Conservation (phyloP, 1,140 invertebrate species). For the Leptopilina boulardi region DNA sequence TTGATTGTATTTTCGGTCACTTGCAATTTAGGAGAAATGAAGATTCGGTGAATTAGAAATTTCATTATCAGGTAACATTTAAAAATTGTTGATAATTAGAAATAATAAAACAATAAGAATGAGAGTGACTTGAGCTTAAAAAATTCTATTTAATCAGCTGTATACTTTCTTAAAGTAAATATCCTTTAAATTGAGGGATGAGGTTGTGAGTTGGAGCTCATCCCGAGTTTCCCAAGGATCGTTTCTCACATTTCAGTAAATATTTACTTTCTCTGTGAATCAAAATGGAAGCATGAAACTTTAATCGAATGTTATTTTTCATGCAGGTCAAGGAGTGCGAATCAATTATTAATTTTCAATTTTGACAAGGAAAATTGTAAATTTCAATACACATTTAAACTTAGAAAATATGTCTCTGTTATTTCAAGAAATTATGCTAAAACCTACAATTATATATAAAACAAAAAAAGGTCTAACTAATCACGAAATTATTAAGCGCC, state of each 20-base stretch:
- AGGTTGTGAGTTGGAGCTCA: background rate
- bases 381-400: no score
- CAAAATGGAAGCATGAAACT: conserved; percentile 1
- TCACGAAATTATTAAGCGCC: no score
- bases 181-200: background rate
- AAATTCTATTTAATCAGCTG: background rate
- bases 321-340: background rate
- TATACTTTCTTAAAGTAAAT: background rate
- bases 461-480: no score
- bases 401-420: no score
- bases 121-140: background rate
- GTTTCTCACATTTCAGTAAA: conserved; percentile 10
- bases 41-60: no score
- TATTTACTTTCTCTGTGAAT: background rate
- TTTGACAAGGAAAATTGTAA: background rate
- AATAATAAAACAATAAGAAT: background rate
- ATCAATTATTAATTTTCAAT: conserved; percentile 5
- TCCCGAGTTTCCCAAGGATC: background rate
- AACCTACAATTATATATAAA: no score
- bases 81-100: no score
- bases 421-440: no score
- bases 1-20: no score
- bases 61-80: no score
- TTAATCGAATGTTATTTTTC: conserved; percentile 14
- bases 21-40: no score